Conservation (phyloP, 2,797 vertebrate genomes). For the Rhynchotus rufescens region DNA sequence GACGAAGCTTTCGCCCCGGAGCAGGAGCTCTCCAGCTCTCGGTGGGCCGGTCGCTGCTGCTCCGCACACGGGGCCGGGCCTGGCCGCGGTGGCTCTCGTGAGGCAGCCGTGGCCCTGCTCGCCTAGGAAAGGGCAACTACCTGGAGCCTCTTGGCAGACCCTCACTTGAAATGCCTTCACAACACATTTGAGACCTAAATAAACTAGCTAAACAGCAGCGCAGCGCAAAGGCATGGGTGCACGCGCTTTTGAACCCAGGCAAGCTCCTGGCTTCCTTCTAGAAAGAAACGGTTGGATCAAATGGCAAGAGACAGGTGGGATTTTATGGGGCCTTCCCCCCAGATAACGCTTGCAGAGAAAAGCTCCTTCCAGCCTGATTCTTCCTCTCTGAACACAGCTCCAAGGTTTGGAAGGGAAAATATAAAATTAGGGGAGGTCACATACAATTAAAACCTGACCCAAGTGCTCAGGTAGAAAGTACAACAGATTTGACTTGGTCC, state of each 20-base stretch:
- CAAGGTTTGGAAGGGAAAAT: background rate
- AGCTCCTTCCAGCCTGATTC: background rate
- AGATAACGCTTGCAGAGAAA: background rate
- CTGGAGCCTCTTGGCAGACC: rapidly evolving
- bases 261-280: background rate
- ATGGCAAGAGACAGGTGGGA: background rate
- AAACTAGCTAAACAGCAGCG: background rate
- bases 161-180: background rate
- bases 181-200: background rate
- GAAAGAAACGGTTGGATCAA: too few species aligned
- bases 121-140: rapidly evolving
- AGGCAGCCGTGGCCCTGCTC: rapidly evolving
- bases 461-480: background rate
- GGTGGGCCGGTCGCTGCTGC: background rate
- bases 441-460: background rate
- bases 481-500: rapidly evolving
- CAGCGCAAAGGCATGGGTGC: too few species aligned
- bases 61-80: rapidly evolving
- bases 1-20: background rate
- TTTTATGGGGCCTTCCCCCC: background rate
- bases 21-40: background rate
- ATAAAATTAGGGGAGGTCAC: rapidly evolving
- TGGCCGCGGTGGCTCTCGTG: rapidly evolving
- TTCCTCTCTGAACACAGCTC: background rate
- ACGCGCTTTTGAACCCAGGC: background rate